Evolutionary conservation across 2,113 vertebrate genomes (phyloP).

Genomic region (Forbesichthys papilliferus): DNA sequence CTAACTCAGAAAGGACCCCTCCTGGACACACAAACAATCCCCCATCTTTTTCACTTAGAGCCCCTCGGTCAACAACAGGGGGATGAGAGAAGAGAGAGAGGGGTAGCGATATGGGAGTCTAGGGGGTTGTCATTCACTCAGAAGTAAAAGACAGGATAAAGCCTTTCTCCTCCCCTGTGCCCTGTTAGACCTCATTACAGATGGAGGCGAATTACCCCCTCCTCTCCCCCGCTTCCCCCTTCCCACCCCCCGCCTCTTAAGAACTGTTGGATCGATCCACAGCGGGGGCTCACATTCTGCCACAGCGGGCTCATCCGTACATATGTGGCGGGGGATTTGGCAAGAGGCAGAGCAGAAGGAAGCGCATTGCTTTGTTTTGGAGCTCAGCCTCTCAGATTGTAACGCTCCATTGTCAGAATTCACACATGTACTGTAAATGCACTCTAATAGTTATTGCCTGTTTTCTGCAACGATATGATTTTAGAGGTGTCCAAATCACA

Average conservation of each 20-base stretch:
- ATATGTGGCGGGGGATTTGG: slow-evolving; percentile 6
- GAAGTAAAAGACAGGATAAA: slow-evolving; percentile 58
- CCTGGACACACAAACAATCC: slow-evolving; percentile 44
- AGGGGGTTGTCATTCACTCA: slow-evolving; percentile 54
- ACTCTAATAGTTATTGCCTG: background rate
- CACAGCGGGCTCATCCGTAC: slow-evolving; percentile 19
- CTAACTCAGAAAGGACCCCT: slow-evolving; percentile 42
- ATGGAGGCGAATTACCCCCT: background rate
- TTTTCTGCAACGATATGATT: background rate
- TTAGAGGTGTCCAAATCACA: too few relatives aligned
- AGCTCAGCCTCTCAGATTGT: background rate
- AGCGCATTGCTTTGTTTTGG: background rate
- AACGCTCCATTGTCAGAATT: background rate
- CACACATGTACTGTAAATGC: background rate
- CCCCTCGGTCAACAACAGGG: slow-evolving; percentile 19
- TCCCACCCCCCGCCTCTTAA: slow-evolving; percentile 32
- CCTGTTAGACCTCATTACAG: slow-evolving; percentile 63
- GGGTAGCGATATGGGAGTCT: slow-evolving; percentile 38
- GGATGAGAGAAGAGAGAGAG: slow-evolving; percentile 24
- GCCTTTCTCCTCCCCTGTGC: slow-evolving; percentile 43
- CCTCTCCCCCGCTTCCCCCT: background rate
- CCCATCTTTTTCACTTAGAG: slow-evolving; percentile 34
- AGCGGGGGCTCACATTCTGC: slow-evolving; percentile 38
- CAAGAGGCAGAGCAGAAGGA: background rate
- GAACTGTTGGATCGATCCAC: slow-evolving; percentile 57